Percentiles rank a stretch among this genome's conserved stretches.
Evolutionary conservation across 2,113 vertebrate genomes (phyloP).

Genomic region (Leiothrix lutea): DNA sequence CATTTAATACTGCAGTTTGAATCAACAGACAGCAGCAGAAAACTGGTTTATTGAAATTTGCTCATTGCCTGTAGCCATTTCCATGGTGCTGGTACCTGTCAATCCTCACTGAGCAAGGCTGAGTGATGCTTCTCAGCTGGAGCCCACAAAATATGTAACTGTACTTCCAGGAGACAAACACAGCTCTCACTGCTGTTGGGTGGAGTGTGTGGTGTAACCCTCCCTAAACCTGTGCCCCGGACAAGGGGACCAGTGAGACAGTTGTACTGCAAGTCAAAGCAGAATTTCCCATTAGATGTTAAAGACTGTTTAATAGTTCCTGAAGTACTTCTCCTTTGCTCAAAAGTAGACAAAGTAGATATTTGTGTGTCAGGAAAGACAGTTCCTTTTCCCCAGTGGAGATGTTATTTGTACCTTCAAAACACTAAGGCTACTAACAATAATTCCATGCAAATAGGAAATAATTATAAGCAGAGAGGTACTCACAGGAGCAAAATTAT

Average conservation of each 20-base stretch:
- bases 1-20: background rate
- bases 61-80: background rate
- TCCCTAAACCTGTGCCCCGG: background rate
- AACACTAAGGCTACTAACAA: background rate
- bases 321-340: background rate
- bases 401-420: background rate
- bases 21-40: background rate
- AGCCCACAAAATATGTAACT: background rate
- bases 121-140: background rate
- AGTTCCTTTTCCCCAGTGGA: background rate
- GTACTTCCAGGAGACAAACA: background rate
- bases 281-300: background rate
- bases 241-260: background rate
- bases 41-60: background rate
- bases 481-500: background rate
- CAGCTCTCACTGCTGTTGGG: background rate
- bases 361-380: background rate
- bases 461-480: background rate
- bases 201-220: rapidly evolving
- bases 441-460: background rate
- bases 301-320: background rate
- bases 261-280: background rate
- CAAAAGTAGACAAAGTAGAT: background rate
- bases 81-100: background rate
- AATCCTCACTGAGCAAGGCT: background rate